Evolutionary conservation across 2,888 invertebrate species (phyloP), one percentile per base, ranked within the genome.

Genomic region (Lepidocyrtinus sp.): DNA sequence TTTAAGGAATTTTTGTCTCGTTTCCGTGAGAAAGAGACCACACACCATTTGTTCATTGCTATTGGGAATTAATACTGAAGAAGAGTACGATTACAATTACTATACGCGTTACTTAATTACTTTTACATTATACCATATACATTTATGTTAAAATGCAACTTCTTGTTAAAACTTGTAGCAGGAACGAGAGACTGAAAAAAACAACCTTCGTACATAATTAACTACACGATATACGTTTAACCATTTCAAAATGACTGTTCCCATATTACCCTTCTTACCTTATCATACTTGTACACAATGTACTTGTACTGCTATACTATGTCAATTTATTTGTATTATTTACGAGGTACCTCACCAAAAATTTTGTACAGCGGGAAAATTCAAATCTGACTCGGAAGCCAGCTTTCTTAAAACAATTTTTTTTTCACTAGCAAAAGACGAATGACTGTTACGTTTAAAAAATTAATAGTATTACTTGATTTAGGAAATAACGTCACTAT

Each of bases 171-270:
- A 78, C 73, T 73, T 76, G 67, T 73, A 73, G 78, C 78, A 78
- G 78, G 73, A 78, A 78, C 78, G 73, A 73, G 78, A 78, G 78
- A 78, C 78, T 78, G 78, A 78, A 78, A 36, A 36, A 36, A 36
- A 36, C 5, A 64, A 76, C 77, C 71, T 77, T 77, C 77, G n/a
- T n/a, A n/a, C n/a, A 72, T 45, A 36, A 77, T 72, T 71, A 73
- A 71, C n/a, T 72, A 73, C 73, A 78, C 78, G 78, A 78, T 73
- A 62, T 78, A 78, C 78, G 73, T 78, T 78, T 73, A 78, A 78
- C 78, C 67, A 67, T 67, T 77, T 78, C 12, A 61, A 77, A 77
- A 50, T 71, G 77, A 77, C 77, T 71, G 63, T 76, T 62, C 62
- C 67, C 64, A 46, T 76, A n/a, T n/a, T n/a, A 76, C 63, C 70